A percentile compares a stretch with the other conserved stretches of the same genome.
Conservation (phyloP, 2,888 invertebrate species). For the Andrena flavipes region DNA sequence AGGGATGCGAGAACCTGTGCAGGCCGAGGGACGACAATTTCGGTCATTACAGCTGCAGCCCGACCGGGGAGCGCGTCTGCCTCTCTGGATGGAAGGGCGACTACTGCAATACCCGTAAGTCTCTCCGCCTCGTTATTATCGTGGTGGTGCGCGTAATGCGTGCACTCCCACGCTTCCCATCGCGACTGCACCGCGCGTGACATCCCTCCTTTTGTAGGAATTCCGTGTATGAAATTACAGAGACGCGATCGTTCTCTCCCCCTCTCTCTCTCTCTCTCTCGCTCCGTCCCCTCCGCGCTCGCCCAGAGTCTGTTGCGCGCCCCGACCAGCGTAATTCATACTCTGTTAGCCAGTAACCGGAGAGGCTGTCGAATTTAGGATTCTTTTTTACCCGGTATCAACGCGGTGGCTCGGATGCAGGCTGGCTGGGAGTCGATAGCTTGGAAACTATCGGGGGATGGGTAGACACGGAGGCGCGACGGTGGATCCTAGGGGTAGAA, state of each 20-base stretch:
- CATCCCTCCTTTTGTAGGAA: constrained; percentile 64
- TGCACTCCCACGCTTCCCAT: constrained; percentile 61
- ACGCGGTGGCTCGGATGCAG: background rate
- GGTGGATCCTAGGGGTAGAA: too few species aligned
- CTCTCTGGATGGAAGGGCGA: constrained; percentile 96
- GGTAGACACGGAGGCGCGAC: too few species aligned
- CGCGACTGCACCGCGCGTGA: constrained; percentile 66
- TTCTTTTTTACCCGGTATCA: constrained; percentile 21
- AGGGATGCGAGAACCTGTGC: constrained; percentile 96
- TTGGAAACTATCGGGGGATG: too few species aligned
- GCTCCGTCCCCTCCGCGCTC: background rate
- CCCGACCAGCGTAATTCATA: constrained; percentile 47
- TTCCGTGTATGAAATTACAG: constrained; percentile 67
- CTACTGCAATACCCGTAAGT: constrained; percentile 97
- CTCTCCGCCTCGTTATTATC: constrained; percentile 29
- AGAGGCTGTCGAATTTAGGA: constrained; percentile 49
- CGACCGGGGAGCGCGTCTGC: constrained; percentile 95
- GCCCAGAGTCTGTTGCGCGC: background rate
- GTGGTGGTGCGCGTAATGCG: constrained; percentile 29
- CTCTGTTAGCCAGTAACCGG: constrained; percentile 44
- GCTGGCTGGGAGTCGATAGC: too few species aligned
- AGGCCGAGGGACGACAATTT: constrained; percentile 95
- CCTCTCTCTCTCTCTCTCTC: background rate
- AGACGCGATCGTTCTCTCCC: constrained; percentile 52
- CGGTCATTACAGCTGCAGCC: constrained; percentile 97